Evolutionary conservation across 2,797 vertebrate genomes (phyloP), one percentile per base, ranked within the genome.

Genomic region (Periophthalmus magnuspinnatus): DNA sequence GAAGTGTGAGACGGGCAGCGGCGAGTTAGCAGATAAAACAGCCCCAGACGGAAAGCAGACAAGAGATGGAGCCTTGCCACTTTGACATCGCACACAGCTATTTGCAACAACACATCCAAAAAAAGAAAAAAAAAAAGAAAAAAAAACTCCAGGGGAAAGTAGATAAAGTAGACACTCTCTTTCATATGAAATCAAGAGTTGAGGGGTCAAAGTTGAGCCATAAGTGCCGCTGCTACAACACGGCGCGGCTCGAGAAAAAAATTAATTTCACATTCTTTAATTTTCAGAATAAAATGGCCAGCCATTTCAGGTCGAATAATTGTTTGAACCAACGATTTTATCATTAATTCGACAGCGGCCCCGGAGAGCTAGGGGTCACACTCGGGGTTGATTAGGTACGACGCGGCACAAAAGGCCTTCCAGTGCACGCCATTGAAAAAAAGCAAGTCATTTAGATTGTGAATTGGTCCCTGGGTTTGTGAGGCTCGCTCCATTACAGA

Each of bases 371-470:
- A 92, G 95, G 90, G 97, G 97, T 99, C 97, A 98, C 94, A 92
- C 93, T 89, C 89, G 95, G 96, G 96, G 97, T 98, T 99, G 97
- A 99, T 99, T 99, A 99, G 96, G 96, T 98, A 98, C 96, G 96
- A 97, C 95, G 94, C 94, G 69, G 93, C 95, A 97, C 96, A 96
- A 97, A 97, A 96, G 96, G 95, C 93, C 94, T 94, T 95, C 95
- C 96, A 95, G 96, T 97, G 95, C 93, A 98, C 96, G 95, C 95
- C 95, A 96, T 96, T 97, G 97, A 98, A 94, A 97, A 96, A 95
- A 95, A 96, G 96, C 96, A 96, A 97, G 96, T 98, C 96, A 99
- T 99, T 98, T 98, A 98, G 97, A 98, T 97, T 98, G 96, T 96
- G 97, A 98, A 99, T 97, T 97, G 97, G 97, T 97, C 95, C 94